Evolutionary conservation across 1,140 invertebrate genomes (phyloP), one percentile per base, ranked within the genome.

Genomic region (Lepidotrigona ventralis): DNA sequence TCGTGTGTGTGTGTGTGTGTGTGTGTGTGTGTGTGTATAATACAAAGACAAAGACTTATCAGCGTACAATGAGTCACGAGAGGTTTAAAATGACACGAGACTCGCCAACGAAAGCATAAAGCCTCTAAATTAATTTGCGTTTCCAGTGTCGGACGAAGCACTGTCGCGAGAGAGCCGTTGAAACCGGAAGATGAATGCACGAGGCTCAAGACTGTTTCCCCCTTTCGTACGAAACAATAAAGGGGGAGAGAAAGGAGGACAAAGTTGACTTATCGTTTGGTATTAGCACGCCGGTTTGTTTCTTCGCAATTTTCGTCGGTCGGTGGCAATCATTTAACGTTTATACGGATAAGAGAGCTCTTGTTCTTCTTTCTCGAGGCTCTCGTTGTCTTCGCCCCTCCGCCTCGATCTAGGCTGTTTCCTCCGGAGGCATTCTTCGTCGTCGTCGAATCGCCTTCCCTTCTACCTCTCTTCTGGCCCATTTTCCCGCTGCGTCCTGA

Each of bases 61-160:
- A 46, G 39, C 39, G 39, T 46, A 6, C 39, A 46, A 46, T 0
- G 39, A 46, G 39, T 46, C 39, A 8, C 39, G 6, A 58, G 51
- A 68, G 29, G 53, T n/a, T 33, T 84, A 77, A 54, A 74, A 66
- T 60, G 66, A 76, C 39, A 46, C 58, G 39, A 54, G 6, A 1
- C 60, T n/a, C 58, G 23, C 39, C 33, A 26, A 26, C n/a, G 26
- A 84, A 63, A 82, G 54, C 33, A 26, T 14, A n/a, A 64, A 64
- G 26, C 56, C 53, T 29, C 15, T 54, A 86, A 86, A 81, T 84
- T 74, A 80, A 84, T 87, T 86, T 73, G 56, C 68, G 63, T 77
- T 17, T 63, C 39, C 53, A 33, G n/a, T 26, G 58, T 56, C 29
- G 39, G 39, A 8, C 17, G 51, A 17, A 11, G 11, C 8, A 8